Evolutionary conservation across 37 sponge, comb jelly and placozoan genomes (phyloP).

Genomic region (Aphrocallistes beatrix): DNA sequence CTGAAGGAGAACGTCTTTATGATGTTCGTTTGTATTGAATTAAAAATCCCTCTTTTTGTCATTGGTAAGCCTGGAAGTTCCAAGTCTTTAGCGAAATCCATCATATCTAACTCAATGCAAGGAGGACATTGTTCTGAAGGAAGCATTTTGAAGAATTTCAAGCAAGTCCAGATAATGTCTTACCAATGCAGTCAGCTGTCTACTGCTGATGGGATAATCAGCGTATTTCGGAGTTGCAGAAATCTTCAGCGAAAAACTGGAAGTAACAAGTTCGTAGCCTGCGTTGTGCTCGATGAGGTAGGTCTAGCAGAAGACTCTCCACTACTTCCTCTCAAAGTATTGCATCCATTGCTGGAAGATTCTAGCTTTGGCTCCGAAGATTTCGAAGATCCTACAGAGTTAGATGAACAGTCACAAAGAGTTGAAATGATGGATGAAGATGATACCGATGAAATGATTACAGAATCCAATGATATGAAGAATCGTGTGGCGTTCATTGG

Average conservation of each 20-base stretch:
- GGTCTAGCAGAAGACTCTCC: slow-evolving; percentile 88
- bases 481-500: slow-evolving; percentile 86
- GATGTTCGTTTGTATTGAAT: slow-evolving; percentile 93
- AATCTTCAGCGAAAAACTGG: slow-evolving; percentile 41
- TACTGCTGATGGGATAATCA: slow-evolving; percentile 67
- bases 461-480: slow-evolving; percentile 8
- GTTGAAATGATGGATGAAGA: not conserved
- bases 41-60: slow-evolving; percentile 90
- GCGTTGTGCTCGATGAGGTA: slow-evolving; percentile 86
- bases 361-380: slow-evolving; percentile 54
- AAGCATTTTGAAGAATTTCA: not conserved
- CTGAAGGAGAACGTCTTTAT: slow-evolving; percentile 95
- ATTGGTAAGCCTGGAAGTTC: slow-evolving; percentile 98
- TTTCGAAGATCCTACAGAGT: not conserved
- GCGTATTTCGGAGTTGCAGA: slow-evolving; percentile 42
- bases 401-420: not conserved
- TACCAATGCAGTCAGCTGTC: slow-evolving; percentile 84
- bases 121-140: slow-evolving; percentile 25
- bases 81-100: slow-evolving; percentile 83
- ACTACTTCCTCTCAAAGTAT: slow-evolving; percentile 67
- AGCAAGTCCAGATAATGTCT: slow-evolving; percentile 59
- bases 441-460: not conserved
- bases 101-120: slow-evolving; percentile 65
- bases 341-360: slow-evolving; percentile 81
- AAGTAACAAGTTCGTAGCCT: slow-evolving; percentile 34